Evolutionary conservation across 2,888 invertebrate species (phyloP).

Genomic region (Amiota communis): DNA sequence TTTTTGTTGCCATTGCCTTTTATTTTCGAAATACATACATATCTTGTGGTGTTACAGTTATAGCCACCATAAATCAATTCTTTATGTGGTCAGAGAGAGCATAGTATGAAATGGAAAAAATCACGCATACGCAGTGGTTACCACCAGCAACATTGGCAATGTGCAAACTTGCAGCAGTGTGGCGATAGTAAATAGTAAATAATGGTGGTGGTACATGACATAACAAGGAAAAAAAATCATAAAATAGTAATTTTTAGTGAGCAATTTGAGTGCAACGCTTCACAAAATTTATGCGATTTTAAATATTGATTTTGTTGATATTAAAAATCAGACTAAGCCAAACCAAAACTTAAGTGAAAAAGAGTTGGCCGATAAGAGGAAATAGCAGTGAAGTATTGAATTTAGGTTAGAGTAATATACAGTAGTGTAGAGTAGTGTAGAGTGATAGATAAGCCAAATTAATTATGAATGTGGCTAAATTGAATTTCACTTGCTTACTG

Average conservation of each 20-base stretch:
- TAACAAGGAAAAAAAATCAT: conserved; percentile 2
- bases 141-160: not conserved
- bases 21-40: conserved; percentile 16
- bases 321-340: conserved; percentile 53
- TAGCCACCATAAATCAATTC: conserved; percentile 59
- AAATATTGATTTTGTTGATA: conserved; percentile 73
- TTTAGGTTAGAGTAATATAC: not conserved
- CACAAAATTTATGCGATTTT: conserved; percentile 71
- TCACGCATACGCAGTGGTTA: not conserved
- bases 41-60: conserved; percentile 34
- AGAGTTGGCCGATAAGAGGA: not conserved
- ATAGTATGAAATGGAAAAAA: not conserved
- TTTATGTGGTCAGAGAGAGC: conserved; percentile 46
- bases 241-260: not conserved
- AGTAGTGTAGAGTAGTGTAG: not conserved
- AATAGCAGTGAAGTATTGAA: not conserved
- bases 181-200: conserved; percentile 2
- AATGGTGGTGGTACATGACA: conserved; percentile 41
- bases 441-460: conserved; percentile 63
- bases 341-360: too few relatives aligned
- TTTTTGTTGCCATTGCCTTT: not conserved
- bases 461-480: conserved; percentile 67
- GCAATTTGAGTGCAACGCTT: conserved; percentile 34
- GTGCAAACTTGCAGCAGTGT: conserved; percentile 44
- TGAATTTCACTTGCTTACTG: conserved; percentile 43